Base-by-base conservation (phyloP, 1,140 invertebrate species). In the Idris sp. region DNA sequence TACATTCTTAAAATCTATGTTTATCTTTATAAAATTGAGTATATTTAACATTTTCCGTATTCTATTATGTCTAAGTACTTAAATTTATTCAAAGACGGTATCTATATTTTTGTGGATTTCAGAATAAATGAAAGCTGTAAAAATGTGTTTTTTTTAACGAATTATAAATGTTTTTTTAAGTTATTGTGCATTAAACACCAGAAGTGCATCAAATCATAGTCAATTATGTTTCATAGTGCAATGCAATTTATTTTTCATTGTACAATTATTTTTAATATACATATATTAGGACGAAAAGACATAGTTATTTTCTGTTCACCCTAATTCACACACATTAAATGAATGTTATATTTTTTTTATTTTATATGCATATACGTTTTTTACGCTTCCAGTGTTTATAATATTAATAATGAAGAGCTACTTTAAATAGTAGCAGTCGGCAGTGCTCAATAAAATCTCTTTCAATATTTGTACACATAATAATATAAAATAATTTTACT, bases 1-100 rank as follows among this genome's bases (percentile, higher is more conserved):
- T 59, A 59, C 56, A 19, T 14, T 26, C 14, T 7, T 48, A 53
- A 64, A 30, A 64, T 25, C 61, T 65, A 65, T 14, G 36, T 65
- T 65, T 53, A 2, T 16, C 4, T 10, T 36, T 64, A 64, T 35
- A 48, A 58, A 64, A 46, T 64, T 30, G 48, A 36, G 36, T 53
- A 51, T 64, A 53, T 64, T 33, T 22, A 64, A 64, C 61, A 64
- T 48, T 64, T 64, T 64, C 22, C 48, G n/a, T 64, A 64, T 64
- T 44, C 36, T 44, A 44, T 54, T 40, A 10, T 53, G n/a, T n/a
- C n/a, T 64, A 64, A 53, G 54, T 40, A 64, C 40, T 64, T 54
- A 64, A 53, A 22, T 64, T 46, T 51, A 28, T 64, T 49, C 41
- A 18, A 64, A 64, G 61, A 53, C 59, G 38, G 46, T 64, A 26